Evolutionary conservation across 2,888 invertebrate species (phyloP).

Genomic region (Euclidia mi): DNA sequence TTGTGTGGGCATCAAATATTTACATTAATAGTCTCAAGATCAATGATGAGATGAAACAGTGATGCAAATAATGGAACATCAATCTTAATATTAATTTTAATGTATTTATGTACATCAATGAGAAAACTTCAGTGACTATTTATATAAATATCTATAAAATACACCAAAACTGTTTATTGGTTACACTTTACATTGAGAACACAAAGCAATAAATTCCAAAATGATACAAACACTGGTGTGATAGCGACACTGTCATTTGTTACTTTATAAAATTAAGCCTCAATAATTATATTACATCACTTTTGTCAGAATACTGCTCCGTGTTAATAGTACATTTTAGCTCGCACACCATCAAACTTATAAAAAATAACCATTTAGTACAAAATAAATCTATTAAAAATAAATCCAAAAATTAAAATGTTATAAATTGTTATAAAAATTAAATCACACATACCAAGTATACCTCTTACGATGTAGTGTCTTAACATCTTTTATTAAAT

Average conservation of each 20-base stretch:
- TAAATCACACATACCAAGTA: slow-evolving; percentile 80
- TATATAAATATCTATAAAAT: slow-evolving; percentile 76
- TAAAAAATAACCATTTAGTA: slow-evolving; percentile 63
- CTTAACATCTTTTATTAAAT: slow-evolving; percentile 80
- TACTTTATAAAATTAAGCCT: slow-evolving; percentile 76
- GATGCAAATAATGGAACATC: slow-evolving; percentile 69
- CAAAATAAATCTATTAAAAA: slow-evolving; percentile 65
- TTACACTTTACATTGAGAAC: slow-evolving; percentile 64
- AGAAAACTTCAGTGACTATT: slow-evolving; percentile 66
- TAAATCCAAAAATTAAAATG: slow-evolving; percentile 69
- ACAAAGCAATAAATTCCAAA: slow-evolving; percentile 46
- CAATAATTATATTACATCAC: slow-evolving; percentile 79
- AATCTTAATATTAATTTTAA: slow-evolving; percentile 65
- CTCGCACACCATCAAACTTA: slow-evolving; percentile 71
- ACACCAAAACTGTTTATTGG: slow-evolving; percentile 69
- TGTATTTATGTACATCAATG: slow-evolving; percentile 74
- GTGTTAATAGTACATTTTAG: slow-evolving; percentile 62
- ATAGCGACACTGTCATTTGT: slow-evolving; percentile 47
- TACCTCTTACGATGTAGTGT: slow-evolving; percentile 71
- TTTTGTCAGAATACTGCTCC: slow-evolving; percentile 78
- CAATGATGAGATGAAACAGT: slow-evolving; percentile 63
- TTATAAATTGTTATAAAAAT: slow-evolving; percentile 75
- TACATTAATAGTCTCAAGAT: slow-evolving; percentile 66
- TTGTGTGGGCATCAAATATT: slow-evolving; percentile 81
- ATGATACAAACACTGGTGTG: slow-evolving; percentile 36